Evolutionary conservation across 2,113 vertebrate genomes (phyloP), one percentile per base, ranked within the genome.

Genomic region (Eretmochelys imbricata): DNA sequence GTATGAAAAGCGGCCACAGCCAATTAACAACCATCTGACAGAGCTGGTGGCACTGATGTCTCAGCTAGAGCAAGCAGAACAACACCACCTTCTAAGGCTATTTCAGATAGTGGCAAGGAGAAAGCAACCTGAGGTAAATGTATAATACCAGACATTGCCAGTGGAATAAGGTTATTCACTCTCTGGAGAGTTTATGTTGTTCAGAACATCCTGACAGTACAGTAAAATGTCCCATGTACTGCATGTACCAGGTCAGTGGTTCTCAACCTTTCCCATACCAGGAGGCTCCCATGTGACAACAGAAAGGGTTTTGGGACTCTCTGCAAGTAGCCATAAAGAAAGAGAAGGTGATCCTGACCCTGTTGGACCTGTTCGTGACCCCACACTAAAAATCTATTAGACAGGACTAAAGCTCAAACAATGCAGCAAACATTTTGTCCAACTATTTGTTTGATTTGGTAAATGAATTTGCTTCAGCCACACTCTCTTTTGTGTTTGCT

Each of bases 41-140:
- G 98, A 98, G 51, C 98, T 99, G 88, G 96, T 98, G 62, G 97
- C 97, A 2, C 96, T 99, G 97, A 97, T 99, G 98, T 91, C 98
- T 48, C 98, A 98, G 72, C 98, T 99, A 96, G 99, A 99, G 9
- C 98, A 97, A 1, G 54, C 98, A 0, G 99, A 99, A 88, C 99
- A 99, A 22, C 99, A 99, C 20, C 99, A 99, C 89, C 98, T 99
- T 84, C 98, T 99, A 76, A 95, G 98, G 91, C 99, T 99, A 84
- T 96, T 99, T 90, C 99, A 99, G 38, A 95, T 97, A 59, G 98
- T 99, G 69, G 99, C 99, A 0, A 99, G 99, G 96, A 97, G 78
- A 13, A 98, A 98, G 85, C 98, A 99, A 69, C 97, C 98, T 1
- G 98, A 99, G 98, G 99, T 99, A 98, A 98, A 53, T 8, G 50